A percentile compares a stretch with the other conserved stretches of the same genome.
phyloP scores from a whole-genome alignment of 2,797 vertebrate genomes.

The Poliocrania exsul region DNA sequence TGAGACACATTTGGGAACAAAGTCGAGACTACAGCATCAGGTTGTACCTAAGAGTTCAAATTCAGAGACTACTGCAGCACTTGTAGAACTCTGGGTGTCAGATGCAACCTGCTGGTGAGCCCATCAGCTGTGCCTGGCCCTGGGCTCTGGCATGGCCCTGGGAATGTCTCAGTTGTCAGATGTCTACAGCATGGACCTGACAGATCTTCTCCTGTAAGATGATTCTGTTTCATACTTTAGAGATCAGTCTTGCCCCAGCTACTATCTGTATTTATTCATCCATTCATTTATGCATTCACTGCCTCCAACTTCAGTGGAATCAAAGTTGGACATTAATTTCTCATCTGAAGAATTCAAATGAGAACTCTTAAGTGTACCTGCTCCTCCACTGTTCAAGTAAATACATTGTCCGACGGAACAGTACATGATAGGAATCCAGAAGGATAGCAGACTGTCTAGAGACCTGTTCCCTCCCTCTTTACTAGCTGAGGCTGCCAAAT shows the following conservation, averaged over 20 bases:
- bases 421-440: neutral
- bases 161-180: neutral
- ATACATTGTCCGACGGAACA: neutral
- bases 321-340: neutral
- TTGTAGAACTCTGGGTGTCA: neutral
- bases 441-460: neutral
- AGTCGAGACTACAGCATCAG: neutral
- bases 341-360: neutral
- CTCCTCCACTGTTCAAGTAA: neutral
- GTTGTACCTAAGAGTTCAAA: neutral
- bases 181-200: neutral
- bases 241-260: neutral
- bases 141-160: fast-evolving
- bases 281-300: neutral
- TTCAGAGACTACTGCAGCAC: neutral
- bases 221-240: neutral
- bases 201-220: neutral
- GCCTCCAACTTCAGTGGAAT: neutral
- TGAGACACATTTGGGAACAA: neutral
- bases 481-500: neutral
- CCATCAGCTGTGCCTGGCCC: neutral
- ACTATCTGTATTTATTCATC: neutral
- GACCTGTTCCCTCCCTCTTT: neutral
- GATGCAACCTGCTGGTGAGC: neutral
- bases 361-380: neutral